Base-by-base conservation (phyloP, 2,888 invertebrate genomes). In the Trichopoda pennipes region DNA sequence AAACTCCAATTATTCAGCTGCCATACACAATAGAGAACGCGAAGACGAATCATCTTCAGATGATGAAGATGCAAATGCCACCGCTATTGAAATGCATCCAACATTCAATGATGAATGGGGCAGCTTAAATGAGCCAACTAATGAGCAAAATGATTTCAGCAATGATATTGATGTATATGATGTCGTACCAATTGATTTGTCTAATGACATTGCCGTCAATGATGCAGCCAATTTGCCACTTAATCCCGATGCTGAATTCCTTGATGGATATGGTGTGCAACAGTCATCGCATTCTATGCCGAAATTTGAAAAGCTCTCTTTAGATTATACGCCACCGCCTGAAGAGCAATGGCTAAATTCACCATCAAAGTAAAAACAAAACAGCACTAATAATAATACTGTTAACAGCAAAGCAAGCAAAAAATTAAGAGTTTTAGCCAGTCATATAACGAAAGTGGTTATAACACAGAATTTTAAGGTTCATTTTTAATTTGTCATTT, bases 161-260 rank as follows among this genome's bases (percentile, higher is more conserved):
- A 90, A 90, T 84, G 86, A 89, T 74, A 90, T 91, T 83, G 90
- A 91, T 84, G 85, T 82, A 44, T 88, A 88, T 75, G 88, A 89
- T 69, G 85, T 17, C 17, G 83, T 86, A 56, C 91, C 91, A 47
- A 84, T 89, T 44, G 91, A 91, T 87, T 86, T 91, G 70, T 90
- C 90, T 68, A 91, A 91, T 85, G 91, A 91, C 80, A 91, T 91
- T 84, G 90, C 88, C 12, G 88, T 91, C 44, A 91, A 91, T 81
- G 88, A 91, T 84, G 86, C 89, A 81, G 84, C 87, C 6, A 85
- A 88, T 51, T 90, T 88, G 38, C 88, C 89, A 10, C 60, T 85
- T 19, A 88, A 91, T 88, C 90, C 91, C n/a, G 90, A 91, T 84
- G 91, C 91, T 0, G 91, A 91, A 80, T 78, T 91, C 10, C 86